Evolutionary conservation across 1,140 invertebrate species (phyloP), one percentile per base, ranked within the genome.

Genomic region (Euura saliciscinereae): DNA sequence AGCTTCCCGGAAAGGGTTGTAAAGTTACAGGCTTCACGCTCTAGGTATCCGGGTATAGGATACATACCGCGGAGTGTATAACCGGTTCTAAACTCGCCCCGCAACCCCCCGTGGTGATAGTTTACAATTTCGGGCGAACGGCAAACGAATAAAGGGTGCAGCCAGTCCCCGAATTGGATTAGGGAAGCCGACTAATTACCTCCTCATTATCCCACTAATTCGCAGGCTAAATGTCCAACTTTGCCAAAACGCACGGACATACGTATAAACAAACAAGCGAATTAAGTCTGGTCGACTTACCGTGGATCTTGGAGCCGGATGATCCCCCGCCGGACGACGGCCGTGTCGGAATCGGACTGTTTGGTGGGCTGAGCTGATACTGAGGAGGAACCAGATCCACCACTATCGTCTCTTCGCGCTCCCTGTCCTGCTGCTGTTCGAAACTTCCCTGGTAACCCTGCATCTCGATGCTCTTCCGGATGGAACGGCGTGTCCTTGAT

Each of bases 311-410:
- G 79, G 0, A 75, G 28, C 28, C 28, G 44, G 6, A 76, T 43
- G 7, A 65, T 76, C 0, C 66, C 66, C 0, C 76, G 70, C 7
- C 13, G 6, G 51, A 59, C 0, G 51, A 59, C 8, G 51, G 51
- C 10, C 51, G 51, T 0, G 51, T 59, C 51, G 51, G 51, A 0
- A 82, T 79, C 10, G 80, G 83, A 1, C 79, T 74, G 0, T 78
- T 77, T 69, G 80, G 77, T 7, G 76, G 78, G 6, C 76, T 74
- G 4, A 81, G 65, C 44, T 81, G 79, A 71, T 83, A 84, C 8
- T 79, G 82, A 0, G 81, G 75, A 1, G 80, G 79, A 2, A 83
- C 79, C 2, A 84, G 43, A 43, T 85, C 83, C 0, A 84, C 83
- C 0, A 85, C 80, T 6, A 81, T 79, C 0, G 80, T 80, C 4